Evolutionary conservation across 2,113 vertebrate genomes (phyloP).

Genomic region (Desmodus rotundus): DNA sequence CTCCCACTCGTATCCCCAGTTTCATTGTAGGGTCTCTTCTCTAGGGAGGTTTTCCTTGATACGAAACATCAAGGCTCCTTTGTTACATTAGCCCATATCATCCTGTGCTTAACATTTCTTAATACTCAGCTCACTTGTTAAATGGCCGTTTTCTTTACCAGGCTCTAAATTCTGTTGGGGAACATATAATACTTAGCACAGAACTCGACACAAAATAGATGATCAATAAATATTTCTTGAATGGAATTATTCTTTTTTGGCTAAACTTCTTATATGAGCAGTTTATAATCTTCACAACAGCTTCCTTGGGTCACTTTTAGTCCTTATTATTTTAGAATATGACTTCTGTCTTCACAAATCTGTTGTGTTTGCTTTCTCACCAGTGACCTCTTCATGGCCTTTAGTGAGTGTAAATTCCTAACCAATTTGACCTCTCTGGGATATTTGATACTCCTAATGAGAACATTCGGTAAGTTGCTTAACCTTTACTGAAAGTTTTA

Average conservation of each 20-base stretch:
- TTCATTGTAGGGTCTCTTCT: neutral
- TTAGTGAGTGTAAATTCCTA: conserved; percentile 31
- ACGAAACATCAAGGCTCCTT: neutral
- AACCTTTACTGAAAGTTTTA: neutral
- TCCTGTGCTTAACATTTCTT: neutral
- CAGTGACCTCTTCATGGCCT: neutral
- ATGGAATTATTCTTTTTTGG: neutral
- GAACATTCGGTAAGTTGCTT: conserved; percentile 3
- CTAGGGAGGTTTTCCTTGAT: neutral
- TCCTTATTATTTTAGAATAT: conserved; percentile 26
- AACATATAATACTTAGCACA: neutral
- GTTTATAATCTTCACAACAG: neutral
- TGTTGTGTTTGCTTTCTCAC: neutral
- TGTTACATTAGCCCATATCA: neutral
- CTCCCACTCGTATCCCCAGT: neutral
- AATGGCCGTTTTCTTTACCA: neutral
- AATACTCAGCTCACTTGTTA: neutral
- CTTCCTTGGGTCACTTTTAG: neutral
- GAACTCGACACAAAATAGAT: neutral
- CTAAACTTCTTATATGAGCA: neutral
- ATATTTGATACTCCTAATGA: conserved; percentile 27
- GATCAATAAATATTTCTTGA: neutral
- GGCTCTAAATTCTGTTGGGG: neutral
- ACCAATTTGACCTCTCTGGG: neutral
- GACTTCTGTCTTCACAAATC: neutral